Evolutionary conservation across 2,797 vertebrate species (phyloP).

Genomic region (Heterohyrax brucei): DNA sequence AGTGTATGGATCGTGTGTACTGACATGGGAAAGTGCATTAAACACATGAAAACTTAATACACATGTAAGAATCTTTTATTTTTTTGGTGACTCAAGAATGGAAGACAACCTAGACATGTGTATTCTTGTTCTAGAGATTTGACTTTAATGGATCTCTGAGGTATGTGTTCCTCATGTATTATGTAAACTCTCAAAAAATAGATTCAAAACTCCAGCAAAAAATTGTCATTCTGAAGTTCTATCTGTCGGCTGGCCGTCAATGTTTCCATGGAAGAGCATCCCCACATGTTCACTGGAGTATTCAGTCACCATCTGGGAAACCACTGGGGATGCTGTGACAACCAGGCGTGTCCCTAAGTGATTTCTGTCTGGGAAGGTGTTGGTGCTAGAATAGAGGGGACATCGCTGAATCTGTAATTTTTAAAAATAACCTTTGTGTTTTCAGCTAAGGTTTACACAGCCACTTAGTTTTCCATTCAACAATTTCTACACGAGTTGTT

Average conservation of each 20-base stretch:
- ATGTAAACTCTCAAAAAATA: neutral
- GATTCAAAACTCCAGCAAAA: constrained; percentile 26
- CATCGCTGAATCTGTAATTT: neutral
- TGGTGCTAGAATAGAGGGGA: neutral
- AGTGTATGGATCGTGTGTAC: neutral
- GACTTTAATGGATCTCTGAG: neutral
- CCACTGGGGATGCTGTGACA: neutral
- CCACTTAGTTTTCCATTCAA: neutral
- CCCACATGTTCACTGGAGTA: neutral
- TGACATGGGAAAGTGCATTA: neutral
- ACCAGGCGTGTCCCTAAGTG: neutral
- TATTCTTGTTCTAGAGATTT: neutral
- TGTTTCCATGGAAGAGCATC: neutral
- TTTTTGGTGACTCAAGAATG: neutral
- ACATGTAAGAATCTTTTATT: neutral
- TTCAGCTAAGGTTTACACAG: neutral
- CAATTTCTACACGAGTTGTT: neutral
- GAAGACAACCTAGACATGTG: neutral
- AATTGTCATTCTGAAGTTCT: constrained; percentile 2
- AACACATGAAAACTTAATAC: neutral
- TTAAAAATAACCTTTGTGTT: neutral
- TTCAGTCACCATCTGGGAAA: neutral
- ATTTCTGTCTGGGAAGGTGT: neutral
- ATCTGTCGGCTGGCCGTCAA: constrained; percentile 5
- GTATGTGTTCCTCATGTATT: neutral